These are phyloP conservation scores for Halocynthia aurantium DNA, from an alignment of 23 tunicate species.

Conservation along the genomic window DNA sequence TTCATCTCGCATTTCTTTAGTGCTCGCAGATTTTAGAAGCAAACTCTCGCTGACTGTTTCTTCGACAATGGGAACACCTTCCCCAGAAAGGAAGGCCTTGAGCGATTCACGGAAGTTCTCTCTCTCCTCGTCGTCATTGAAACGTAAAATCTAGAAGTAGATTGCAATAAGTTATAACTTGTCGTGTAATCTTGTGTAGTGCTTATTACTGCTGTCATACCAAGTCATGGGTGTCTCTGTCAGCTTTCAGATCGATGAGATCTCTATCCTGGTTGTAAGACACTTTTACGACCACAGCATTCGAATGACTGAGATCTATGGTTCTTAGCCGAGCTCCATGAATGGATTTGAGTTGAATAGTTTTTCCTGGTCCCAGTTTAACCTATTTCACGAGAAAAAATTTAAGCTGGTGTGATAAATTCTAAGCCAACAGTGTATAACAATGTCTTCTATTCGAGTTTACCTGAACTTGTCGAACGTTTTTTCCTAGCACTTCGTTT, in stretches of 20 bases:
- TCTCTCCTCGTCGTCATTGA: slow-evolving; percentile 52
- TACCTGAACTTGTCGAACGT: slow-evolving; percentile 53
- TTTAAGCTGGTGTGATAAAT: neutral
- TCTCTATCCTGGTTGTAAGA: slow-evolving; percentile 44
- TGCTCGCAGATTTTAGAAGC: slow-evolving; percentile 43
- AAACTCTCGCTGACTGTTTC: slow-evolving; percentile 20
- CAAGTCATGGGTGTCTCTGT: slow-evolving; percentile 61
- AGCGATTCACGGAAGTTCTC: slow-evolving; percentile 33
- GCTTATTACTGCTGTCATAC: slow-evolving; percentile 15
- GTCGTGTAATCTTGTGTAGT: too few species aligned
- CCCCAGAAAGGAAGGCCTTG: slow-evolving; percentile 26
- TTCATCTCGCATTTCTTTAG: slow-evolving; percentile 70
- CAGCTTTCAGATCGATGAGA: slow-evolving; percentile 24
- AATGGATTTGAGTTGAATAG: slow-evolving; percentile 29
- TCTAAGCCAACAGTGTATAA: neutral
- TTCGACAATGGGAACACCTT: slow-evolving; percentile 4
- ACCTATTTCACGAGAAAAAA: slow-evolving; percentile 12
- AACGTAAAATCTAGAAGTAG: slow-evolving; percentile 34
- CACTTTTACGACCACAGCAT: slow-evolving; percentile 16
- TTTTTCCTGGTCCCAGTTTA: slow-evolving; percentile 39
- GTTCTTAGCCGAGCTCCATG: slow-evolving; percentile 27
- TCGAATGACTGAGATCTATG: slow-evolving; percentile 29
- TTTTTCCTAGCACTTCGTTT: slow-evolving; percentile 44
- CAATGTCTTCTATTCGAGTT: neutral
- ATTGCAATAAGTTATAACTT: too few species aligned